Percentiles rank a stretch among this genome's conserved stretches.
Evolutionary conservation across 1,140 invertebrate species (phyloP).

Genomic region (Drosophila novamexicana): DNA sequence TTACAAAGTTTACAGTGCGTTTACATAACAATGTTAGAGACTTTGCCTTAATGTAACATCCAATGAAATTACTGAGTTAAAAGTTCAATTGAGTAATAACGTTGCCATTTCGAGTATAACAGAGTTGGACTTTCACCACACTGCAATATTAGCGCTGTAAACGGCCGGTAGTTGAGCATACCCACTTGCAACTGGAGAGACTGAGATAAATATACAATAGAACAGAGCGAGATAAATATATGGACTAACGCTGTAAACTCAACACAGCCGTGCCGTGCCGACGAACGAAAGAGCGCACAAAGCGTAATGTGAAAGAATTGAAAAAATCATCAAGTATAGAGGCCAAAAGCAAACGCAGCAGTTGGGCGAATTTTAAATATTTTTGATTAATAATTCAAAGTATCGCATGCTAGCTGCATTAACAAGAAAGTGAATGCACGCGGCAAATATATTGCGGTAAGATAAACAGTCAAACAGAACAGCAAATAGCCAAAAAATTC

Average conservation of each 20-base stretch:
- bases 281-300: conserved; percentile 74
- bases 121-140: conserved; percentile 23
- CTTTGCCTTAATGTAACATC: conserved; percentile 10
- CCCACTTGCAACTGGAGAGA: conserved; percentile 16
- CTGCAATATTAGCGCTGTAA: conserved; percentile 27
- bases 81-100: conserved; percentile 35
- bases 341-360: conserved; percentile 74
- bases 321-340: conserved; percentile 81
- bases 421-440: conserved; percentile 53
- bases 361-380: conserved; percentile 62
- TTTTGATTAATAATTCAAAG: conserved; percentile 56
- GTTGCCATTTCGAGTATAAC: conserved; percentile 33
- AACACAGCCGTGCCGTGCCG: conserved; percentile 71
- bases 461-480: conserved; percentile 47
- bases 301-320: conserved; percentile 77
- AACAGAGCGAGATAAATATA: conserved; percentile 35
- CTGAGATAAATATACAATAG: conserved; percentile 30
- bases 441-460: conserved; percentile 65
- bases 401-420: conserved; percentile 41
- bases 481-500: conserved; percentile 57
- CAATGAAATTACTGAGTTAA: conserved; percentile 2
- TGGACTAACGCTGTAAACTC: conserved; percentile 57
- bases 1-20: not conserved
- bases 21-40: conserved; percentile 2
- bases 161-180: conserved; percentile 16